phyloP scores from a whole-genome alignment of 1,140 invertebrate genomes.

The Atta cephalotes region DNA sequence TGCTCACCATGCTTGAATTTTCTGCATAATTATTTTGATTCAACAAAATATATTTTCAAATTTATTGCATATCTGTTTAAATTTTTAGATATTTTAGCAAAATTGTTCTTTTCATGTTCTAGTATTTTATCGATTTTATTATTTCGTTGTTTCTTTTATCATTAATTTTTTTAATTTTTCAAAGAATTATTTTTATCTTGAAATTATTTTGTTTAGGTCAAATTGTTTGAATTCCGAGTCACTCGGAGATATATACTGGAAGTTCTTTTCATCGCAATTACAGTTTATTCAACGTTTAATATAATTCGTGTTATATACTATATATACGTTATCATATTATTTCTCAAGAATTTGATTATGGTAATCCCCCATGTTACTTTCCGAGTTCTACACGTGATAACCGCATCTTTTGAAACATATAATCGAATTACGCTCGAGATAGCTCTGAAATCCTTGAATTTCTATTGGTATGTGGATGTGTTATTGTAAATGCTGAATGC shows the following conservation, averaged over 20 bases:
- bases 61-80: too few species aligned
- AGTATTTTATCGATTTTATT: background rate
- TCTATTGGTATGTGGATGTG: conserved; percentile 58
- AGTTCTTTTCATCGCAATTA: background rate
- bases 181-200: background rate
- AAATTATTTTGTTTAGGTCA: background rate
- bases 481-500: conserved; percentile 13
- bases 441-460: conserved; percentile 60
- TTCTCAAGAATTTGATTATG: conserved; percentile 54
- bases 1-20: too few species aligned
- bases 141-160: background rate
- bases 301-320: conserved; percentile 3
- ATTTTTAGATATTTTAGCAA: too few species aligned
- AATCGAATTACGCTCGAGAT: conserved; percentile 61
- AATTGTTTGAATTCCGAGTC: conserved; percentile 1
- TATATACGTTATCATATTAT: conserved; percentile 26
- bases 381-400: conserved; percentile 33
- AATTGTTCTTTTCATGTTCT: too few species aligned
- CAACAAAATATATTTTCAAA: too few species aligned
- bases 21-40: too few species aligned
- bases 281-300: conserved; percentile 36
- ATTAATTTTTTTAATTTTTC: background rate
- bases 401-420: conserved; percentile 48
- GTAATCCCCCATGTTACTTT: conserved; percentile 44
- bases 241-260: conserved; percentile 1